These are phyloP conservation scores for Helleia helle DNA, from an alignment of 2,888 invertebrate genomes.

Conservation along the genomic window DNA sequence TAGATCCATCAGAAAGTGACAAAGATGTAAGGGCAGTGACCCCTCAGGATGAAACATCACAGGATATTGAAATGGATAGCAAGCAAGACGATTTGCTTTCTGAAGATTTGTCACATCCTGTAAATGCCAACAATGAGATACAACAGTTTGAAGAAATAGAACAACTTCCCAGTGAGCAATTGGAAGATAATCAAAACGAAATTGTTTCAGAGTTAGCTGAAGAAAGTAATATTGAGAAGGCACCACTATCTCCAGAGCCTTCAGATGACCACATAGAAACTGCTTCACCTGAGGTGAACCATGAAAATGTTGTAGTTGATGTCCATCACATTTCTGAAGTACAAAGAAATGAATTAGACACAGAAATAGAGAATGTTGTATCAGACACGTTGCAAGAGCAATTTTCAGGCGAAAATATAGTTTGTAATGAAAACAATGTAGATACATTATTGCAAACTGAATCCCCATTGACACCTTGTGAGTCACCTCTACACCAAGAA, in stretches of 20 bases:
- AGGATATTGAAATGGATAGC: slow-evolving; percentile 50
- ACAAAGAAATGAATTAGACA: slow-evolving; percentile 14
- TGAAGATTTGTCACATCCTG: slow-evolving; percentile 27
- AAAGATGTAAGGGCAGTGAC: slow-evolving; percentile 39
- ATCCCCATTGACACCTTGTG: not conserved
- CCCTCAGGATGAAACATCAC: slow-evolving; percentile 49
- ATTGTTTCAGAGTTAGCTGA: slow-evolving; percentile 9
- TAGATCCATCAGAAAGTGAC: slow-evolving; percentile 52
- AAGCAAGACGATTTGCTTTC: no score
- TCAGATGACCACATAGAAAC: slow-evolving; percentile 11
- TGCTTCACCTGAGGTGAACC: slow-evolving; percentile 15
- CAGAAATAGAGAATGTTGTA: slow-evolving; percentile 9
- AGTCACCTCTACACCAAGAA: no score
- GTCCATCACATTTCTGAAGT: slow-evolving; percentile 28
- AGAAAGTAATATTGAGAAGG: slow-evolving; percentile 13
- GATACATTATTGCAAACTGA: slow-evolving; percentile 17
- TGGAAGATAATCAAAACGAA: slow-evolving; percentile 7
- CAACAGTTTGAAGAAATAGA: not conserved
- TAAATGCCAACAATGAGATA: not conserved
- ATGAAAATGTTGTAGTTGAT: slow-evolving; percentile 29
- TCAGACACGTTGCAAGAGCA: slow-evolving; percentile 11
- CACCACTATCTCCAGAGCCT: slow-evolving; percentile 13
- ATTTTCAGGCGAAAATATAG: slow-evolving; percentile 14
- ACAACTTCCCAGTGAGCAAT: slow-evolving; percentile 21
- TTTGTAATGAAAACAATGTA: slow-evolving; percentile 13